A percentile compares a stretch with the other conserved stretches of the same genome.
Evolutionary conservation across 2,888 invertebrate species (phyloP).

Genomic region (Caenorhabditis sp.): DNA sequence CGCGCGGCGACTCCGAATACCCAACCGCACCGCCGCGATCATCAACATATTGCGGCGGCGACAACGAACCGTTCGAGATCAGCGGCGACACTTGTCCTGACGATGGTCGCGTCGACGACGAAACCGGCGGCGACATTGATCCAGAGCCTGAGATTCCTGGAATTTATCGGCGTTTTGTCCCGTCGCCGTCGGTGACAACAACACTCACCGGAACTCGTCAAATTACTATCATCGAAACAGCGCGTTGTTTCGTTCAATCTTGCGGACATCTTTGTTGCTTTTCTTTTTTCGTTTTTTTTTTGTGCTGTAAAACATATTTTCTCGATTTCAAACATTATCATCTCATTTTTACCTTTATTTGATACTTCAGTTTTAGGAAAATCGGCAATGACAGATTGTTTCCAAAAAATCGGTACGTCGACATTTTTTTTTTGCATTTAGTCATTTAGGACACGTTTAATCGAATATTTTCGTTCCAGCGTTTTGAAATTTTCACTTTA

Average conservation of each 20-base stretch:
- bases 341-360: not conserved
- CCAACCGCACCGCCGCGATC: constrained; percentile 13
- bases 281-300: not conserved
- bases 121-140: constrained; percentile 32
- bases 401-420: not conserved
- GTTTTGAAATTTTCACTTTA: too few species aligned
- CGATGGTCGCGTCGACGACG: constrained; percentile 19
- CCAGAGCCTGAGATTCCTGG: constrained; percentile 47
- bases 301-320: not conserved
- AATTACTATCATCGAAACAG: constrained; percentile 31
- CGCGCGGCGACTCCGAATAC: constrained; percentile 40
- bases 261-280: constrained; percentile 2
- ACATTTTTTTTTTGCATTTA: not conserved
- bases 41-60: constrained; percentile 24
- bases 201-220: constrained; percentile 33
- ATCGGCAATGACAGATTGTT: not conserved
- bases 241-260: constrained; percentile 17
- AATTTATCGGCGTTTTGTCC: constrained; percentile 2
- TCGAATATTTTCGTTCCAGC: too few species aligned
- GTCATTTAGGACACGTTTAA: not conserved
- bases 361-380: not conserved
- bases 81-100: constrained; percentile 35
- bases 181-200: not conserved
- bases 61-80: constrained; percentile 31
- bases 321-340: too few species aligned